phyloP scores from a whole-genome alignment of 2,797 vertebrate species.

The Cirrhinus molitorella region DNA sequence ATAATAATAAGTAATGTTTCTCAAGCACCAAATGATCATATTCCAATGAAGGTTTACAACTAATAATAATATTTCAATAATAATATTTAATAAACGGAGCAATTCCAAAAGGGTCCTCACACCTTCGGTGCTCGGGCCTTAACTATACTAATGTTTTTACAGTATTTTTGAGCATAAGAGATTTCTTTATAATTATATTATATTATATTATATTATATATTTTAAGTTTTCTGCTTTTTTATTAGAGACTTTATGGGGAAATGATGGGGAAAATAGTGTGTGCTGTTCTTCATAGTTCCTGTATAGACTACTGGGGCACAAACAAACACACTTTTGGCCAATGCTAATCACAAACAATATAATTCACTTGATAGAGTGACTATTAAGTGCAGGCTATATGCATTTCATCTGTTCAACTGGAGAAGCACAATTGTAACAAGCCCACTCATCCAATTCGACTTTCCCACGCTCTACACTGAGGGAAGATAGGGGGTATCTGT shows the following conservation, averaged over 20 bases:
- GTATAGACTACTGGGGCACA: neutral
- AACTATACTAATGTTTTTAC: no score
- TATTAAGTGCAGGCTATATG: neutral
- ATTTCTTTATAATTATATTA: no score
- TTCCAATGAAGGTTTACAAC: no score
- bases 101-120: no score
- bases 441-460: conserved; percentile 11
- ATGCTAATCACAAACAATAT: neutral
- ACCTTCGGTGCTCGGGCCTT: no score
- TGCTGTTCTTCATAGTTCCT: neutral
- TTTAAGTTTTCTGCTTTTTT: no score
- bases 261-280: neutral
- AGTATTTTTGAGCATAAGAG: no score
- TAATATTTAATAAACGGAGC: no score
- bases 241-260: neutral
- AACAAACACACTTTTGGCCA: neutral
- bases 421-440: neutral
- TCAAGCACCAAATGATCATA: no score
- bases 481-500: conserved; percentile 28
- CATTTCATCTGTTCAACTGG: neutral
- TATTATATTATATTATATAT: no score
- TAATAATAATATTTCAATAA: no score
- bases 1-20: neutral
- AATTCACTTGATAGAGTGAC: neutral
- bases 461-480: conserved; percentile 33